Base-by-base conservation (phyloP, 2,797 vertebrate genomes). In the Falco cherrug region DNA sequence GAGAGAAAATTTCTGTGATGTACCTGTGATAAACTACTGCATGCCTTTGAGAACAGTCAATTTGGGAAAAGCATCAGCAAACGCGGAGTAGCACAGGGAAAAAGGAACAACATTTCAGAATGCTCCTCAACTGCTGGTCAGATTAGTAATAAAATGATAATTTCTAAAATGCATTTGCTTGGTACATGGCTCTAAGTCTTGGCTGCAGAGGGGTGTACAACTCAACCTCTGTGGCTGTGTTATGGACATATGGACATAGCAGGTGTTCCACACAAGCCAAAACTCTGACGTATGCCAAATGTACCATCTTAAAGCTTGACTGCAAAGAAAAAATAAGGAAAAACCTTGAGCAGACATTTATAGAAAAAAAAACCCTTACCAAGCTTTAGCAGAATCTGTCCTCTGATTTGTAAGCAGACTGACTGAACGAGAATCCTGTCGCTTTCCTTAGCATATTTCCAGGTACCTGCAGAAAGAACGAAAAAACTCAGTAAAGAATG, bases 381-480 rank as follows among this genome's bases (percentile, higher is more conserved):
- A 2, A 99, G 98, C 94, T 99, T 99, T 90, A 99, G 99, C 77
- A 99, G 98, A 96, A 99, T 98, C 92, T 99, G 99, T 37, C 99
- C 99, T 84, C 99, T 98, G 90, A 99, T 99, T 97, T 99, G 99
- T 56, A 99, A 93, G 64, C 99, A 98, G 48, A 99, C 99, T 1
- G 99, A 98, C 96, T 99, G 99, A 39, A 99, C 99, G 0, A 99
- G 98, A 75, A 97, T 87, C 82, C 93, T 96, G 91, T 99, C 99
- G 2, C 98, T 99, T 77, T 99, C 98, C 29, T 97, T 97, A 18
- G 97, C 90, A 26, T 99, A 99, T 41, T 18, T 93, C 99, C 99
- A 99, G 35, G 97, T 98, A 18, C 99, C 99, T 99, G 96, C 54
- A 95, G 95, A 21, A 41, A 41, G 63, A 59, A 41, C 3, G 35